These are phyloP conservation scores for Panagrolaimus sp. DNA, from an alignment of 1,140 invertebrate species.

Conservation along the genomic window DNA sequence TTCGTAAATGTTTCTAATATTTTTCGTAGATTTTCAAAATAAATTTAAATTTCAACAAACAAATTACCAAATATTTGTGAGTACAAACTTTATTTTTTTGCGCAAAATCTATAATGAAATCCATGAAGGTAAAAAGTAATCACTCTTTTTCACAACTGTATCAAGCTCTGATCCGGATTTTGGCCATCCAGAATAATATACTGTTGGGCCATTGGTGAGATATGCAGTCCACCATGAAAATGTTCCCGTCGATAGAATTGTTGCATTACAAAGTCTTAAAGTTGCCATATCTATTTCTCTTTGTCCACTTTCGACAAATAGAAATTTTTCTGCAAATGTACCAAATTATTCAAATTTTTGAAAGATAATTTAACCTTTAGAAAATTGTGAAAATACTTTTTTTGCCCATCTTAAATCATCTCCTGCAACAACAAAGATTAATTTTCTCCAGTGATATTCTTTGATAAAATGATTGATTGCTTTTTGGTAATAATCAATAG, in stretches of 20 bases:
- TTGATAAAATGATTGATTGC: conserved; percentile 31
- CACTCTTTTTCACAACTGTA: conserved; percentile 25
- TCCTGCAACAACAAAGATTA: conserved; percentile 36
- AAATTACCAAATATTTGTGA: no score
- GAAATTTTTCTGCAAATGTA: conserved; percentile 22
- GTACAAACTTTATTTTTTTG: no score
- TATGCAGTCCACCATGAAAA: conserved; percentile 58
- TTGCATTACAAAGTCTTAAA: conserved; percentile 51
- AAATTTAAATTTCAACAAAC: no score
- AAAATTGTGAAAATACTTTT: conserved; percentile 26
- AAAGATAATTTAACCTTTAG: background rate
- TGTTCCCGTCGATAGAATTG: conserved; percentile 54
- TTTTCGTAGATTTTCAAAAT: no score
- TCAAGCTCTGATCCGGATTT: conserved; percentile 21
- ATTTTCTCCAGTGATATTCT: background rate
- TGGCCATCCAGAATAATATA: conserved; percentile 45
- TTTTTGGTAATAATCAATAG: conserved; percentile 29
- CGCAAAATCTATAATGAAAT: conserved; percentile 16
- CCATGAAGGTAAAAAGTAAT: conserved; percentile 38
- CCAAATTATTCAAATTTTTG: background rate
- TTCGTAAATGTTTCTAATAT: no score
- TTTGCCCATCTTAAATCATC: conserved; percentile 35
- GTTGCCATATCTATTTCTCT: conserved; percentile 54
- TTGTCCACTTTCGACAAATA: conserved; percentile 23
- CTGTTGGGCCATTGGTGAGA: conserved; percentile 44